A percentile compares a stretch with the other conserved stretches of the same genome.
phyloP scores from a whole-genome alignment of 2,888 invertebrate genomes.

The Megamerina dolium region DNA sequence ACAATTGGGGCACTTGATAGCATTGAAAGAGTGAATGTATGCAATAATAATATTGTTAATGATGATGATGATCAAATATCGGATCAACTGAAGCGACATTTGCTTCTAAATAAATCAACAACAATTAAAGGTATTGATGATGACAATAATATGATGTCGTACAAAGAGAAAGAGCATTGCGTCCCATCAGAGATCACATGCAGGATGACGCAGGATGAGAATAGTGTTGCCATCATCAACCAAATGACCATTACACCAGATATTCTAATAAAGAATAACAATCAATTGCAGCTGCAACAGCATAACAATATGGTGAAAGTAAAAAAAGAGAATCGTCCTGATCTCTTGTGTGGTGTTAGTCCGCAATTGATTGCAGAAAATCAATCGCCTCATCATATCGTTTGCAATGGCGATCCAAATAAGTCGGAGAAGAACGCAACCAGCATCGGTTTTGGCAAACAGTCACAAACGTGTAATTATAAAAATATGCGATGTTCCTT shows the following conservation, averaged over 20 bases:
- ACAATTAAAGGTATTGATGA: slow-evolving; percentile 1
- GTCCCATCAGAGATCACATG: too few relatives aligned
- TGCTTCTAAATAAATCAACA: not conserved
- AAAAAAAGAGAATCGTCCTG: slow-evolving; percentile 34
- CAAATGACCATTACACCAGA: slow-evolving; percentile 41
- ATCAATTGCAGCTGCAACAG: slow-evolving; percentile 13
- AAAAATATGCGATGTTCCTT: not conserved
- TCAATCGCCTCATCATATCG: slow-evolving; percentile 4
- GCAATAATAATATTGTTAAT: not conserved
- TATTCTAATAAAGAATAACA: slow-evolving; percentile 37
- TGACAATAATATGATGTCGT: not conserved
- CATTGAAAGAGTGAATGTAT: too few relatives aligned
- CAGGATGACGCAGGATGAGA: too few relatives aligned
- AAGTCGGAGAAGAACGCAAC: not conserved
- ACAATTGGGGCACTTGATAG: too few relatives aligned
- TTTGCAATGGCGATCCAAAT: not conserved
- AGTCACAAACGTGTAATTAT: not conserved
- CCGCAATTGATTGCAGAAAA: slow-evolving; percentile 22
- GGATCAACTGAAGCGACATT: too few relatives aligned
- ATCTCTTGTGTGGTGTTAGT: slow-evolving; percentile 36
- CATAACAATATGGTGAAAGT: not conserved
- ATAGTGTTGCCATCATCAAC: too few relatives aligned
- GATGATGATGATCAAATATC: not conserved
- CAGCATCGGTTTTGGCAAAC: not conserved
- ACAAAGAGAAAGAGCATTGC: slow-evolving; percentile 19